These are phyloP conservation scores for Megaustenia siamemsis DNA, from an alignment of 2,888 invertebrate species.

Conservation along the genomic window DNA sequence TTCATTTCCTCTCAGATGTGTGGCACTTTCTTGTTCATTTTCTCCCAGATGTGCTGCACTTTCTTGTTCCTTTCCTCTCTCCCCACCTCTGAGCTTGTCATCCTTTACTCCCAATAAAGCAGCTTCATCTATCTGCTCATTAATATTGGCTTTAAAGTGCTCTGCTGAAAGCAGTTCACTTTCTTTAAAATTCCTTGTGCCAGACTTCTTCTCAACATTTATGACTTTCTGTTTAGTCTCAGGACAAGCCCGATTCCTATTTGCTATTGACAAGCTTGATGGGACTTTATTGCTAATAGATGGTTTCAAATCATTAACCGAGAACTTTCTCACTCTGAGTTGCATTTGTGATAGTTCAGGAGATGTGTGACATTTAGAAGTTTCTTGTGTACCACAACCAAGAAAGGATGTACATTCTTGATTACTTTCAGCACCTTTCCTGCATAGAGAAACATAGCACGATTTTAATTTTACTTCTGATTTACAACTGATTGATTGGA, in stretches of 20 bases:
- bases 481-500: background rate
- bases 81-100: background rate
- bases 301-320: background rate
- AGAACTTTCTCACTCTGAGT: constrained; percentile 11
- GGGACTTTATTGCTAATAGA: too few species aligned
- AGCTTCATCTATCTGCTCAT: background rate
- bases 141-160: background rate
- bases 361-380: background rate
- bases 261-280: background rate
- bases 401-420: background rate
- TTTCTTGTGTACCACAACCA: background rate
- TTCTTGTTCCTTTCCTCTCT: background rate
- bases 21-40: background rate
- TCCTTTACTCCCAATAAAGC: background rate
- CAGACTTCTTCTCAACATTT: background rate
- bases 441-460: constrained; percentile 30
- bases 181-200: background rate
- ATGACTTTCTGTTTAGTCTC: background rate
- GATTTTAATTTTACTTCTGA: background rate
- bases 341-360: background rate
- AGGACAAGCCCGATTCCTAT: background rate
- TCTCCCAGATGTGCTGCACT: background rate
- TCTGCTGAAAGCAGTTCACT: background rate
- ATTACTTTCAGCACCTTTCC: background rate
- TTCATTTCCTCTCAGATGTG: background rate